Evolutionary conservation across 2,113 vertebrate genomes (phyloP), one percentile per base, ranked within the genome.

Genomic region (Campylomormyrus numenius): DNA sequence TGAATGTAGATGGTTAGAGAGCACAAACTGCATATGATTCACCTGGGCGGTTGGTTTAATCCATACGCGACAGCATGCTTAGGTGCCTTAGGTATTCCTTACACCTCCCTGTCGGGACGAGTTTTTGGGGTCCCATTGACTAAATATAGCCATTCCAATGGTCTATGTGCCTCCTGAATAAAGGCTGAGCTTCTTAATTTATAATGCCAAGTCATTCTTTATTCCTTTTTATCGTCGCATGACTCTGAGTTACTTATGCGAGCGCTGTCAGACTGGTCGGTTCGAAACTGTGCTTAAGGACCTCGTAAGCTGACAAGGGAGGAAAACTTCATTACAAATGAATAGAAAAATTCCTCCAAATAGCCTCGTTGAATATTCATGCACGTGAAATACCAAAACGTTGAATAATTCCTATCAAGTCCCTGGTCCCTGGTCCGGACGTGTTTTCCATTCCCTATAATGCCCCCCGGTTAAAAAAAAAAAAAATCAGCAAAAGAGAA

Each of bases 331-430:
- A 86, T 86, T 86, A 86, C 46, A 6, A 86, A 86, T 86, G 48
- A 86, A 48, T 86, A 27, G 84, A 50, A 49, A 19, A 86, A 86
- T 49, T 27, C 84, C 84, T 27, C 84, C 46, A 50, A 86, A 86
- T 48, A 86, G 45, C 45, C 84, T 50, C 11, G 11, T 49, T 50
- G 84, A 86, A 86, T 86, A 86, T 49, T 86, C 84, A 86, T 86
- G 21, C n/a, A 17, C 27, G 48, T 86, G 84, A 86, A 86, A 49
- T 17, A 13, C 45, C 45, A 50, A 49, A 85, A 49, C 45, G 19
- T 48, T 86, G 84, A 86, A 86, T 86, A 86, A 86, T 86, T 86
- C 48, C 46, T 27, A n/a, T 49, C 84, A 50, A 86, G 48, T 31
- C 74, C 74, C 39, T 80, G 50, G 50, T n/a, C 62, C n/a, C 74